A percentile compares a stretch with the other conserved stretches of the same genome.
phyloP scores from a whole-genome alignment of 2,888 invertebrate species.

The Ceraclea dissimilis region DNA sequence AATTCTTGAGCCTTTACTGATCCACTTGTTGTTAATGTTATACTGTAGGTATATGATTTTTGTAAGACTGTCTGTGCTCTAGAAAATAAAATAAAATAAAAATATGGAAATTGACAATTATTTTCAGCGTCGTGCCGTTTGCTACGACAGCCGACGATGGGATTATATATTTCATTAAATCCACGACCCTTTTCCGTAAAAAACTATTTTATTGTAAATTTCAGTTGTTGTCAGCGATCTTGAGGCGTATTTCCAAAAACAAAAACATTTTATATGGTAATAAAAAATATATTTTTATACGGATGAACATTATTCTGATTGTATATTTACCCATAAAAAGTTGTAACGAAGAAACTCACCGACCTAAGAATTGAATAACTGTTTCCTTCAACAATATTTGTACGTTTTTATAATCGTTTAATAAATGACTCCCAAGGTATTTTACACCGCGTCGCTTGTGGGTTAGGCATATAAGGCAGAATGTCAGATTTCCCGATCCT shows the following conservation, averaged over 20 bases:
- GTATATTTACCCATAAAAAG: not conserved
- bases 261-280: not conserved
- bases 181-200: not conserved
- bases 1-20: too few species aligned
- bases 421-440: too few species aligned
- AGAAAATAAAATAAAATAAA: too few species aligned
- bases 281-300: not conserved
- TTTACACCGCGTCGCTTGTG: too few species aligned
- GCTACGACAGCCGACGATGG: not conserved
- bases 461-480: too few species aligned
- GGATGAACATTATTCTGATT: not conserved
- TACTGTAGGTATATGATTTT: too few species aligned
- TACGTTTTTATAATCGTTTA: too few species aligned
- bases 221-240: not conserved
- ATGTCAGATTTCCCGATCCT: too few species aligned
- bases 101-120: slow-evolving; percentile 2
- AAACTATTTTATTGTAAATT: not conserved
- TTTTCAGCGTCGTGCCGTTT: not conserved
- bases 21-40: too few species aligned
- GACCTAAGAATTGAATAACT: too few species aligned
- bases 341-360: not conserved
- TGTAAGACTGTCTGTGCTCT: too few species aligned
- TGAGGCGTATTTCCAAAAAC: not conserved
- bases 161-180: not conserved
- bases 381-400: too few species aligned